Evolutionary conservation across 2,888 invertebrate species (phyloP), one percentile per base, ranked within the genome.

Genomic region (Anticlea derivata): DNA sequence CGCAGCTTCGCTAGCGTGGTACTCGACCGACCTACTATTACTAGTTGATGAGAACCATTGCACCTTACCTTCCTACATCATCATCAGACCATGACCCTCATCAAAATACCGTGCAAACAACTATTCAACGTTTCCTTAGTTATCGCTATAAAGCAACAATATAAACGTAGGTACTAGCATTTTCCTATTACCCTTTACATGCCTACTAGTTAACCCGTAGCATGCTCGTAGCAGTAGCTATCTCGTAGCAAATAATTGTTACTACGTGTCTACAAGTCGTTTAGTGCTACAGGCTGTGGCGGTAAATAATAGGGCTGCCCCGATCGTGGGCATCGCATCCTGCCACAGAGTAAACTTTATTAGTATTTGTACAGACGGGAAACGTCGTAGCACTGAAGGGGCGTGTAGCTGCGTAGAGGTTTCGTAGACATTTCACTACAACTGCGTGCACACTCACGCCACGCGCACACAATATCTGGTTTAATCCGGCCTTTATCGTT

Each of bases 301-400:
- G 50, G 63, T 63, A 64, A 65, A 65, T 63, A 65, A 63, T 64
- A 60, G 64, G 61, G 50, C 50, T 35, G 40, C 60, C 38, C 43
- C 51, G 51, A 56, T 55, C 53, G 48, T 49, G 48, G 51, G 52
- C 55, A 46, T 50, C 51, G 58, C 52, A 58, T 60, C 58, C 50
- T 43, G 48, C 17, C 58, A 56, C 54, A 58, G 50, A 8, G 13
- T 30, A 51, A 49, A 8, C 29, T 51, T 50, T 47, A 52, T 48
- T 50, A 56, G 34, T 12, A 7, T 12, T 10, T 5, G 5, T 41
- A 10, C 57, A 61, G 59, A 35, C 55, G 44, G 31, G 2, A 26
- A 50, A 44, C 10, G 29, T 27, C 20, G 30, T 24, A 12, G 10
- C 6, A 26, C 23, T 7, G 34, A n/a, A 27, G 11, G 23, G 10